These are phyloP conservation scores for Delichon dasypus DNA, from an alignment of 2,797 vertebrate species.

Conservation along the genomic window DNA sequence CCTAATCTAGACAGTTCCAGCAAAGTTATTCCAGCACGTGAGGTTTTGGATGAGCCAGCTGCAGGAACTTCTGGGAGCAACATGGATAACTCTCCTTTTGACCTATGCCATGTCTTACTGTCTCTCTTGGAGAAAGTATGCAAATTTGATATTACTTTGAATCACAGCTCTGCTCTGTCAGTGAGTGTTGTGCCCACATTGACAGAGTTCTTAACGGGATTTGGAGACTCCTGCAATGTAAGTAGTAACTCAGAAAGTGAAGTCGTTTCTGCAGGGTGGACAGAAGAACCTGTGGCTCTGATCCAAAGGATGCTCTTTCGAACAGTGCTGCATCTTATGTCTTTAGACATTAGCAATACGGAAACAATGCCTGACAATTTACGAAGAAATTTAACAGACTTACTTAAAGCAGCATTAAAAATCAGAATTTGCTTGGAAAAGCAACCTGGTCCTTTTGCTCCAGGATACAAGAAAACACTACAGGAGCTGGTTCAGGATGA, in stretches of 20 bases:
- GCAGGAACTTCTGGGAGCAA: slow-evolving; percentile 82
- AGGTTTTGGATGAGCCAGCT: slow-evolving; percentile 79
- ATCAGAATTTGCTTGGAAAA: slow-evolving; percentile 85
- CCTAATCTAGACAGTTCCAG: slow-evolving; percentile 57
- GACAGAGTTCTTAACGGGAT: slow-evolving; percentile 90
- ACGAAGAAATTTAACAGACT: slow-evolving; percentile 86
- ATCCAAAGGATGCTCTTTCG: slow-evolving; percentile 94
- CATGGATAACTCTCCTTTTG: slow-evolving; percentile 91
- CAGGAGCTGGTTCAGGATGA: slow-evolving; percentile 82
- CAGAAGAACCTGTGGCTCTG: slow-evolving; percentile 90
- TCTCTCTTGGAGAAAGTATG: slow-evolving; percentile 95
- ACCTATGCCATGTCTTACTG: slow-evolving; percentile 91
- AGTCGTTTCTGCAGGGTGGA: slow-evolving; percentile 88
- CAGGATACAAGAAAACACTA: slow-evolving; percentile 83
- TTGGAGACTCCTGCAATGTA: slow-evolving; percentile 85
- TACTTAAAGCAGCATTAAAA: slow-evolving; percentile 90
- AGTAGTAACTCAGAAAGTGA: slow-evolving; percentile 73
- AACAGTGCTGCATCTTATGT: slow-evolving; percentile 90
- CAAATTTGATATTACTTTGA: slow-evolving; percentile 90
- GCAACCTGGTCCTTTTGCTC: slow-evolving; percentile 81
- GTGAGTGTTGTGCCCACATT: slow-evolving; percentile 90
- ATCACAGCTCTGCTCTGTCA: slow-evolving; percentile 86
- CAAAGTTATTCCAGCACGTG: slow-evolving; percentile 42
- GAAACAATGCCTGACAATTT: slow-evolving; percentile 89
- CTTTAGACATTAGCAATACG: slow-evolving; percentile 84